Base-by-base conservation (phyloP, 2,797 vertebrate genomes). In the Malurus splendens region DNA sequence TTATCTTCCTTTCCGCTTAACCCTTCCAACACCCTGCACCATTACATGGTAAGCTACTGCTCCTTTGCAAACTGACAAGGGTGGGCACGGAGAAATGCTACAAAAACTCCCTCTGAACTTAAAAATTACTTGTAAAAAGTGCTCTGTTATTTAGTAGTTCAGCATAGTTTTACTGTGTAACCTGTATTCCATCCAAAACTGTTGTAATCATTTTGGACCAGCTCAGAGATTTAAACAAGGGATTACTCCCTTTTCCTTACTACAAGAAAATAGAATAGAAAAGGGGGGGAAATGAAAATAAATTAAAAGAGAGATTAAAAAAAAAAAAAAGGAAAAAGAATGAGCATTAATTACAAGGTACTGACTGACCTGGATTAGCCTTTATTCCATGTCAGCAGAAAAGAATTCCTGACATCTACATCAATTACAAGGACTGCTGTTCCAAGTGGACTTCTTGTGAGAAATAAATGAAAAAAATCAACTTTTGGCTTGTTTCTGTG, bases 361-460 rank as follows among this genome's bases (percentile, higher is more conserved):
- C 67, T 93, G 94, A 96, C 20, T 87, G 95, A 95, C 93, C 89
- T 61, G 87, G 87, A 96, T 96, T 95, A 97, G 81, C 66, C 82
- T 92, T 95, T 90, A 90, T 92, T 92, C 83, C 70, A 72, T 80
- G 83, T 93, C 92, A 95, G 79, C 67, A 95, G 89, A 93, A 96
- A 95, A 94, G 95, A 96, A 96, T 95, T 96, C 74, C 28, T 92
- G 84, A 91, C 86, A 92, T 96, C 95, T 96, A 90, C 92, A 95
- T 93, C 93, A 96, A 91, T 95, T 67, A 66, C 45, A 67, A 76
- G 55, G 70, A 80, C n/a, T 84, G 71, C 70, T 89, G 81, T 81
- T 94, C 44, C 66, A 92, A 87, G 44, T 71, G 39, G 57, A 88
- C 79, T 62, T 86, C 79, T 94, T 76, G 72, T 20, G 64, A 93